phyloP scores from a whole-genome alignment of 1,140 invertebrate species.

The Drosophila trapezifrons region DNA sequence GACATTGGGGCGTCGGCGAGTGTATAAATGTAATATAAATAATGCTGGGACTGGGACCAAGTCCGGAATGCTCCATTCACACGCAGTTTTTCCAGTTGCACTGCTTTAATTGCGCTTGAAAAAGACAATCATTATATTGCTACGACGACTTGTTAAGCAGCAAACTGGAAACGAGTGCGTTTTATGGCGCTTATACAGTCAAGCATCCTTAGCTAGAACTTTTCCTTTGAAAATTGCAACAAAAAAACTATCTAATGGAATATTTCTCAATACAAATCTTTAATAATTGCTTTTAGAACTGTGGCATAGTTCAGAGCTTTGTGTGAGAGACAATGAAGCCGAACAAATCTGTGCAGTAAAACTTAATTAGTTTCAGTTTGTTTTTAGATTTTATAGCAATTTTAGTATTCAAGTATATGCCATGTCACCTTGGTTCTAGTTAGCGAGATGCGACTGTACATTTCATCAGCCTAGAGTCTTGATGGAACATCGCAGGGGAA shows the following conservation, averaged over 20 bases:
- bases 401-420: not conserved
- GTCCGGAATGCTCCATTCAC: slow-evolving; percentile 48
- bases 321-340: not conserved
- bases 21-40: slow-evolving; percentile 5
- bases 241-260: too few relatives aligned
- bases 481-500: slow-evolving; percentile 1
- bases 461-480: slow-evolving; percentile 19
- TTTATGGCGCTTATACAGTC: slow-evolving; percentile 30
- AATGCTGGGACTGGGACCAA: slow-evolving; percentile 26
- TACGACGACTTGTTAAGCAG: slow-evolving; percentile 28
- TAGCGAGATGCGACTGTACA: slow-evolving; percentile 15
- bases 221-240: not conserved
- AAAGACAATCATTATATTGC: slow-evolving; percentile 39
- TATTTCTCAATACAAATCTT: too few relatives aligned
- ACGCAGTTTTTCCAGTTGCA: slow-evolving; percentile 59
- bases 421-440: not conserved
- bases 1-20: slow-evolving; percentile 58
- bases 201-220: not conserved
- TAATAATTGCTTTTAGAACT: not conserved
- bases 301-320: not conserved
- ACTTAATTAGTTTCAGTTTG: not conserved
- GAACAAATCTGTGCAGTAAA: not conserved
- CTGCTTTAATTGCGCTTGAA: slow-evolving; percentile 35
- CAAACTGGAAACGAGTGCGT: slow-evolving; percentile 44
- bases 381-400: not conserved